Evolutionary conservation across 2,888 invertebrate genomes (phyloP), one percentile per base, ranked within the genome.

Genomic region (Lymantria dispar): DNA sequence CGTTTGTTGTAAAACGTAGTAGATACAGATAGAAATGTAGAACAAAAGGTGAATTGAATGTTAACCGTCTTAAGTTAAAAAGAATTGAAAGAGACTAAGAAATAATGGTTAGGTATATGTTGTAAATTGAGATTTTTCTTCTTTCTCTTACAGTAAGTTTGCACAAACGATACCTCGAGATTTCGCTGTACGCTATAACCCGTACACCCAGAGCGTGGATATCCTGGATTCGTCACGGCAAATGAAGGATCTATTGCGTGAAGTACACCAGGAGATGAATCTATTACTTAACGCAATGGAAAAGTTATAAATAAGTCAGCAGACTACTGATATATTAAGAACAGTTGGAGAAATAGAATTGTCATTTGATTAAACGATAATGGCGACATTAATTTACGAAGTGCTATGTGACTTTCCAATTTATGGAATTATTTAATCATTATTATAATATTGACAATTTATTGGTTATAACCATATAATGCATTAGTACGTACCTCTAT

Each of bases 191-290:
- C 94, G 98, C 33, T 99, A 99, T 90, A 99, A 98, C 80, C 95
- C 99, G 0, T 99, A 99, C 88, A 99, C 99, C 0, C 97, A 98
- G 82, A 96, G 95, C 68, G 96, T 99, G 54, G 98, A 98, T 79
- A 96, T 99, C 43, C 92, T 99, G 56, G 98, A 99, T 85, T 98
- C 98, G 0, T 95, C 98, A 70, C 94, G 95, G 7, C 98, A 98
- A 85, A 94, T 99, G 63, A 94, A 96, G 62, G 95, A 95, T 60
- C 92, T 99, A 10, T 95, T 98, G 50, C 91, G 94, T 31, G 96
- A 95, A 64, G 95, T 98, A 10, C 95, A 95, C 68, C 93, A 94
- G 60, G 97, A 98, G 82, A 94, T 98, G 81, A 94, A 95, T 61
- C 93, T 96, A 47, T 88, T 97, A 12, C 93, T 95, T 66, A 95